Conservation (phyloP, 2,797 vertebrate species). For the Brachymystax lenok region DNA sequence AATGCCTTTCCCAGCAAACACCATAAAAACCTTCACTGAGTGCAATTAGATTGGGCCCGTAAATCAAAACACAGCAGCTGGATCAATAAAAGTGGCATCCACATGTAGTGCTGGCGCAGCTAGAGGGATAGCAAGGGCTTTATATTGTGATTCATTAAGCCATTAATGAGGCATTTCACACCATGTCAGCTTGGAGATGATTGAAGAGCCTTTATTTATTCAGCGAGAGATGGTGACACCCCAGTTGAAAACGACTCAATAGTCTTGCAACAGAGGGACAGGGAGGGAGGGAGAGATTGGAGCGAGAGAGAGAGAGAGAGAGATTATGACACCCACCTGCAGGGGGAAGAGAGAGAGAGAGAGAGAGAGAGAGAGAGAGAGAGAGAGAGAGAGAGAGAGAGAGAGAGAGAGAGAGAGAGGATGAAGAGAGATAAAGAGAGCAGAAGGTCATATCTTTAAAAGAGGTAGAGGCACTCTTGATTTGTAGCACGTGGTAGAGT, state of each 20-base stretch:
- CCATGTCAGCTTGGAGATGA: constrained; percentile 60
- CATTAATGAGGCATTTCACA: constrained; percentile 79
- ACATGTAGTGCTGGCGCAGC: constrained; percentile 48
- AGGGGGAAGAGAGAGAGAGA: constrained; percentile 12
- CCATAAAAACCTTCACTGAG: constrained; percentile 70
- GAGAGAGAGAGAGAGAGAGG: neutral
- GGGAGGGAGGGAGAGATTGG: constrained; percentile 1
- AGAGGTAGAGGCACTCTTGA: neutral
- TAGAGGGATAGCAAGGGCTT: constrained; percentile 56
- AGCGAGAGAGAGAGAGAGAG: too few relatives aligned
- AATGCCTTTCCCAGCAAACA: constrained; percentile 64
- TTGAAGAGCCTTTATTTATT: constrained; percentile 64
- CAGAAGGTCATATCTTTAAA: neutral
- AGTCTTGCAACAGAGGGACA: constrained; percentile 6
- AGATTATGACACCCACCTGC: constrained; percentile 21
- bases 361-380: constrained; percentile 14
- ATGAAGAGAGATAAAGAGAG: neutral
- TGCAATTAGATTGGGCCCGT: constrained; percentile 74
- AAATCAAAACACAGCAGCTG: constrained; percentile 67
- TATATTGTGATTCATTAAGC: constrained; percentile 76
- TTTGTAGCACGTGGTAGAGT: constrained; percentile 17
- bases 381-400: neutral
- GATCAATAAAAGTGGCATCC: constrained; percentile 75
- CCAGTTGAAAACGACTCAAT: constrained; percentile 31
- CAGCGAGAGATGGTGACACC: constrained; percentile 28